phyloP scores from a whole-genome alignment of 1,140 invertebrate genomes.

The Anastatus disparis region DNA sequence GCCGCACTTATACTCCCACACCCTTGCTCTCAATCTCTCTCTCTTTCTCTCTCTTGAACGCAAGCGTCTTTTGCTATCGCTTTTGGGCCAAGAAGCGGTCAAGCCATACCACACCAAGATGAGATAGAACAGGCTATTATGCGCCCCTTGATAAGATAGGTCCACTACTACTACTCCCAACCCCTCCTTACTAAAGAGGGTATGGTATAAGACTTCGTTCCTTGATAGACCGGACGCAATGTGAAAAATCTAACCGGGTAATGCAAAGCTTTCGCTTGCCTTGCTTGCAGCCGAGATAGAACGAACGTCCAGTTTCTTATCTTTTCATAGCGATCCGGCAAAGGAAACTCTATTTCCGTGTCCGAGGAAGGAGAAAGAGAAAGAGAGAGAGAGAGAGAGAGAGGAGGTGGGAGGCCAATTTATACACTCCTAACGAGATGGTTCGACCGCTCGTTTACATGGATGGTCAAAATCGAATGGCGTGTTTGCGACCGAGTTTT shows the following conservation, averaged over 20 bases:
- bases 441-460: slow-evolving; percentile 62
- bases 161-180: too few relatives aligned
- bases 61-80: neutral
- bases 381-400: too few relatives aligned
- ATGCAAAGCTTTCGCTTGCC: slow-evolving; percentile 21
- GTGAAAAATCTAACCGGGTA: slow-evolving; percentile 40
- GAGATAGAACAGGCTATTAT: slow-evolving; percentile 66
- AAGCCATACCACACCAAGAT: slow-evolving; percentile 52
- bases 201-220: slow-evolving; percentile 32
- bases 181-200: too few relatives aligned
- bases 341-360: too few relatives aligned
- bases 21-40: too few relatives aligned
- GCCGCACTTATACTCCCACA: neutral
- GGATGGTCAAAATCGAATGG: slow-evolving; percentile 38
- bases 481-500: slow-evolving; percentile 16
- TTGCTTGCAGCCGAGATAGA: slow-evolving; percentile 12
- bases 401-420: too few relatives aligned
- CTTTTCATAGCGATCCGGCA: slow-evolving; percentile 59
- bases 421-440: slow-evolving; percentile 61
- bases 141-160: slow-evolving; percentile 4
- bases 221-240: slow-evolving; percentile 63
- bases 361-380: too few relatives aligned
- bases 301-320: slow-evolving; percentile 56
- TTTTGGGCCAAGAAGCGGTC: slow-evolving; percentile 21
- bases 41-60: too few relatives aligned